These are phyloP conservation scores for Drosophila micromelanica DNA, from an alignment of 1,140 invertebrate genomes.

Conservation along the genomic window DNA sequence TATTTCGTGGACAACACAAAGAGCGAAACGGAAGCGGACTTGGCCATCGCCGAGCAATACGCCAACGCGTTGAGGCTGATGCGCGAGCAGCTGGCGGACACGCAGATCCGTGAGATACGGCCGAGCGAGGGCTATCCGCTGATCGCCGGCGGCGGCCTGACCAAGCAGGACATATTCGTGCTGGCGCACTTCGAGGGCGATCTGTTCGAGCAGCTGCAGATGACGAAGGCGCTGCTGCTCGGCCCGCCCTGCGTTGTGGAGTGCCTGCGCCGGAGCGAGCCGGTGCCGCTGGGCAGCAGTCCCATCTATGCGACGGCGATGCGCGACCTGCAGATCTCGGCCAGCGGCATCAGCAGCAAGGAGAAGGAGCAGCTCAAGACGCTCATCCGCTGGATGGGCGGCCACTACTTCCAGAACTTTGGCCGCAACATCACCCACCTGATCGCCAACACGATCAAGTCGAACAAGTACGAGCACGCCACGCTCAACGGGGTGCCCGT, in stretches of 20 bases:
- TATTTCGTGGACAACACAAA: conserved; percentile 75
- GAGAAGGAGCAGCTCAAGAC: conserved; percentile 88
- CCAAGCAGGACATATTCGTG: conserved; percentile 90
- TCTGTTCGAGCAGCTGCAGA: conserved; percentile 87
- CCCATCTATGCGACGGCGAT: conserved; percentile 94
- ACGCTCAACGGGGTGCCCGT: conserved; percentile 89
- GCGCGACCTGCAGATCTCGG: conserved; percentile 90
- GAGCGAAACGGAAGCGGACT: conserved; percentile 27
- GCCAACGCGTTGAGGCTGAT: conserved; percentile 48
- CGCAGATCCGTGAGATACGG: conserved; percentile 73
- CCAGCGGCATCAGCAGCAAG: conserved; percentile 88
- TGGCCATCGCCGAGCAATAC: conserved; percentile 44
- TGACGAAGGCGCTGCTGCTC: conserved; percentile 89
- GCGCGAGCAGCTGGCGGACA: conserved; percentile 60
- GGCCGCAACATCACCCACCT: conserved; percentile 92
- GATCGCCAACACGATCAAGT: conserved; percentile 90
- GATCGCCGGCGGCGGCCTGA: conserved; percentile 84
- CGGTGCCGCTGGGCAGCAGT: conserved; percentile 90
- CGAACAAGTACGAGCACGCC: conserved; percentile 92
- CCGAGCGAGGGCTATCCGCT: conserved; percentile 70
- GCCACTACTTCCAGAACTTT: conserved; percentile 89
- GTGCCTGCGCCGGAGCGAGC: conserved; percentile 88
- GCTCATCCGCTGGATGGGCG: conserved; percentile 93
- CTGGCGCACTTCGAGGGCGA: conserved; percentile 90
- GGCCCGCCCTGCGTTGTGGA: conserved; percentile 92